A percentile compares a stretch with the other conserved stretches of the same genome.
Evolutionary conservation across 2,113 vertebrate genomes (phyloP).

Genomic region (Coryphaenoides rupestris): DNA sequence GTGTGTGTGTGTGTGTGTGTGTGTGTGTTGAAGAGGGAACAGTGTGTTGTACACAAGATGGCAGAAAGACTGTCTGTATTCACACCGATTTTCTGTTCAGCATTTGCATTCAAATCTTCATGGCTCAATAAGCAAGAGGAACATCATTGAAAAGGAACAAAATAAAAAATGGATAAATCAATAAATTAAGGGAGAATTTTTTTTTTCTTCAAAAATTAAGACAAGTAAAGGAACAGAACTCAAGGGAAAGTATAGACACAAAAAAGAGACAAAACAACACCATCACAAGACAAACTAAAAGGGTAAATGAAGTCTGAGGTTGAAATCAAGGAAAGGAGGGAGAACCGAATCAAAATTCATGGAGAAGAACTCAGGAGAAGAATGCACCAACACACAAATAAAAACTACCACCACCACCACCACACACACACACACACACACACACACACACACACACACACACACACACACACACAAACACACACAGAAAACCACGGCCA

Average conservation of each 20-base stretch:
- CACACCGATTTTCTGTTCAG: slow-evolving; percentile 59
- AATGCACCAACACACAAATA: slow-evolving; percentile 54
- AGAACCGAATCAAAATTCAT: slow-evolving; percentile 52
- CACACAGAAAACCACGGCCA: slow-evolving; percentile 44
- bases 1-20: slow-evolving; percentile 26
- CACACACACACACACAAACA: slow-evolving; percentile 40
- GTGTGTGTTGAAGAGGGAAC: slow-evolving; percentile 15
- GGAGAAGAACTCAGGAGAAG: slow-evolving; percentile 65
- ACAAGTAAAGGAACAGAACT: neutral
- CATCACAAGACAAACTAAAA: slow-evolving; percentile 17
- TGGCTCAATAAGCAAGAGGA: slow-evolving; percentile 65
- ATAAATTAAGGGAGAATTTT: neutral
- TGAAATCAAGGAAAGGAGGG: slow-evolving; percentile 68
- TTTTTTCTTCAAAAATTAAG: neutral
- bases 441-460: slow-evolving; percentile 49
- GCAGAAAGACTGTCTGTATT: slow-evolving; percentile 75
- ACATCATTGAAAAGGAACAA: slow-evolving; percentile 31
- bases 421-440: slow-evolving; percentile 48
- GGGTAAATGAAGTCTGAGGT: slow-evolving; percentile 30
- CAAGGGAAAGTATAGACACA: neutral
- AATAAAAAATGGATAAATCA: neutral
- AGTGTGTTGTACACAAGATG: slow-evolving; percentile 29
- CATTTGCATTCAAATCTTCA: slow-evolving; percentile 60
- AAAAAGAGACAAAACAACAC: no score
- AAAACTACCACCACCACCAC: slow-evolving; percentile 56